phyloP scores from a whole-genome alignment of 2,888 invertebrate species.

The Rotaria sp. region DNA sequence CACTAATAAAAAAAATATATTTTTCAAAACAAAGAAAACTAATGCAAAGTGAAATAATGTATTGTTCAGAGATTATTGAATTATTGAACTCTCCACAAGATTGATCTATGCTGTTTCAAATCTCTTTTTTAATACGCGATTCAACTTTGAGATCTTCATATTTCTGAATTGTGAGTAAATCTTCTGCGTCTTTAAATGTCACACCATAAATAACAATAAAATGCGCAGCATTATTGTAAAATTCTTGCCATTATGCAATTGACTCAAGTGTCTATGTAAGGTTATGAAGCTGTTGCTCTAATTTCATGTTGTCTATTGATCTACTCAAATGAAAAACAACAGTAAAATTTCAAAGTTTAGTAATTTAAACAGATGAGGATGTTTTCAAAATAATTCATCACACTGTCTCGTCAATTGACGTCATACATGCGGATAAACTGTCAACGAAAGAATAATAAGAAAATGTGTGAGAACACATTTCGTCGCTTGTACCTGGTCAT shows the following conservation, averaged over 20 bases:
- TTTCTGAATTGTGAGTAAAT: neutral
- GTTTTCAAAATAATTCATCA: neutral
- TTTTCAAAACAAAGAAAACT: no score
- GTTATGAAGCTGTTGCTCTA: neutral
- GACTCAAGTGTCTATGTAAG: neutral
- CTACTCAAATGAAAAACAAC: neutral
- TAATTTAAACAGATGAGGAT: neutral
- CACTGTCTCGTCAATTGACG: neutral
- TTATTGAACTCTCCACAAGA: no score
- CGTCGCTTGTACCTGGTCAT: neutral
- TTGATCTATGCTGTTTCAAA: no score
- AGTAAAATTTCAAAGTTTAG: neutral
- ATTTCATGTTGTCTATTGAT: neutral
- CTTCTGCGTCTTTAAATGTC: neutral
- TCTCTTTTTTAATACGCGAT: no score
- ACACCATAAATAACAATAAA: neutral
- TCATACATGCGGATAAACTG: neutral
- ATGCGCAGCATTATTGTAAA: neutral
- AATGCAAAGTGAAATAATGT: no score
- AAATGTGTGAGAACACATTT: conserved; percentile 12
- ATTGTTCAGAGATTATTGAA: no score
- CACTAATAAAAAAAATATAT: no score
- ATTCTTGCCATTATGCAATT: neutral
- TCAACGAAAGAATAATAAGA: neutral
- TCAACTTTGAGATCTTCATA: neutral